Evolutionary conservation across 2,113 vertebrate genomes (phyloP), one percentile per base, ranked within the genome.

Genomic region (Festucalex cinctus): DNA sequence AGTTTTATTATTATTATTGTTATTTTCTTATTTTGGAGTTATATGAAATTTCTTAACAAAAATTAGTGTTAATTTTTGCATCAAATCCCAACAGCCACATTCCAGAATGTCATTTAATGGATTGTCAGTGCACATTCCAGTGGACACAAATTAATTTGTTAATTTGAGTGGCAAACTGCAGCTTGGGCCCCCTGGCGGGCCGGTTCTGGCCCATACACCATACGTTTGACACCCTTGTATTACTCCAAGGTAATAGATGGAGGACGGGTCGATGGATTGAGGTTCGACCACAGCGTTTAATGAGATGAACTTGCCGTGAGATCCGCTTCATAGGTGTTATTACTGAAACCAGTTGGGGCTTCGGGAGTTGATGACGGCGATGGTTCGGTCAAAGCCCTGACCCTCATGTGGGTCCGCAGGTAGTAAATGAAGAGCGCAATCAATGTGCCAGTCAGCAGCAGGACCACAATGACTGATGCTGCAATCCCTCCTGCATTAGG

Each of bases 391-490:
- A 39, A 20, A 10, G 37, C 2, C 1, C 0, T 6, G 22, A 0
- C 0, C 3, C 1, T 48, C 7, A 36, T 13, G 16, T 20, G 65
- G 8, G 2, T 81, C 35, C n/a, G 66, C 61, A 90, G 70, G 81
- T 90, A 92, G 51, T 51, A 81, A 37, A 83, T 17, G n/a, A 91
- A 53, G 54, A 91, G 43, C 3, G 28, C 74, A 1, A 77, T 57
- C 58, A 91, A 44, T 0, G 81, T 79, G 63, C 44, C 69, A 19
- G 92, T 65, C 46, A 92, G 73, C 65, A 93, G 71, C 70, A 93
- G 53, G 7, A 83, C 26, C n/a, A 92, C 72, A 0, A 92, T 69
- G 59, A 91, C 61, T 0, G 88, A 71, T 0, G 83, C 89, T 1
- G 71, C 88, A 0, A 91, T 71, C 3, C 74, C 85, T 51, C 78